These are phyloP conservation scores for Aricia artaxerxes DNA, from an alignment of 2,888 invertebrate species.

Conservation along the genomic window DNA sequence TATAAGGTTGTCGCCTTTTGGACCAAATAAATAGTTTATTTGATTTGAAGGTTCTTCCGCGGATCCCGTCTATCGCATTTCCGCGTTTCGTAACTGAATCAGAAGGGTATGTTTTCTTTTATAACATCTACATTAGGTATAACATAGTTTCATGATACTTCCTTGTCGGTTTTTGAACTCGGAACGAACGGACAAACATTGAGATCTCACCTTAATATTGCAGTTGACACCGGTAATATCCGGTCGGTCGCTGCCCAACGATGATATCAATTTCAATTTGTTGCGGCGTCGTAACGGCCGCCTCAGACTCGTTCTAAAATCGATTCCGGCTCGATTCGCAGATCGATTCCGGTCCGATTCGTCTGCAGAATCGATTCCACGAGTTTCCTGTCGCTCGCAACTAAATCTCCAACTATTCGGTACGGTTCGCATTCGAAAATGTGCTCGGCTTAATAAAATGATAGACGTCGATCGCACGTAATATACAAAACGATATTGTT, in stretches of 20 bases:
- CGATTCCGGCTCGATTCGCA: constrained; percentile 68
- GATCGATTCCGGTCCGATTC: constrained; percentile 69
- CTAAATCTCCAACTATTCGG: constrained; percentile 69
- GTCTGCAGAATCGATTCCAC: constrained; percentile 73
- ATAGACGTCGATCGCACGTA: background rate
- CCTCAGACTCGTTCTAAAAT: constrained; percentile 71
- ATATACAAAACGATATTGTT: constrained; percentile 11
- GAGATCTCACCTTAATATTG: constrained; percentile 47
- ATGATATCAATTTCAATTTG: constrained; percentile 81
- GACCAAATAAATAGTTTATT: background rate
- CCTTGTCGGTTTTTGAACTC: background rate
- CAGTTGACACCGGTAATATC: constrained; percentile 78
- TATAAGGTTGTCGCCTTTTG: background rate
- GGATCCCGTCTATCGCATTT: background rate
- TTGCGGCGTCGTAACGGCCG: constrained; percentile 72
- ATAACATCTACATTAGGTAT: background rate
- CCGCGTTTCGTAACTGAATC: background rate
- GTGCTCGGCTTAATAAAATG: constrained; percentile 43
- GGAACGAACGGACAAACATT: constrained; percentile 23
- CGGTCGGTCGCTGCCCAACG: constrained; percentile 70
- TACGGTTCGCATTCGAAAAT: constrained; percentile 38
- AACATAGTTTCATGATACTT: constrained; percentile 45
- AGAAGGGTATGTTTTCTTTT: background rate
- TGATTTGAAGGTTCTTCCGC: background rate
- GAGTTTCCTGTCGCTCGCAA: constrained; percentile 74